A percentile compares a stretch with the other conserved stretches of the same genome.
phyloP scores from a whole-genome alignment of 2,113 vertebrate genomes.

The Tetrax tetrax region DNA sequence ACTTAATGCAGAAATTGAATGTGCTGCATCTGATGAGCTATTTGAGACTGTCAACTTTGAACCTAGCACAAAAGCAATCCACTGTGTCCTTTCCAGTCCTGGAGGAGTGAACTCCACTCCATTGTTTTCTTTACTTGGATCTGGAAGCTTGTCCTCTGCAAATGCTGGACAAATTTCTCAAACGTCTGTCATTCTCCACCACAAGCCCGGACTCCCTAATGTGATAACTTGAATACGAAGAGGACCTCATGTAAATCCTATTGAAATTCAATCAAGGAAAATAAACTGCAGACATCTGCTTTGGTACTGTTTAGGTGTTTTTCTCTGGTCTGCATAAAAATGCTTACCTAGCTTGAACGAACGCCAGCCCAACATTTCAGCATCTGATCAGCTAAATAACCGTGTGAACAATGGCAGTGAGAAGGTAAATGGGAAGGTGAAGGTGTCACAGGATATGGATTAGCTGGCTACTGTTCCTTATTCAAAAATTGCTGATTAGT shows the following conservation, averaged over 20 bases:
- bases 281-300: constrained; percentile 70
- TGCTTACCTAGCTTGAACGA: constrained; percentile 37
- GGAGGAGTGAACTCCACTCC: neutral
- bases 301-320: constrained; percentile 43
- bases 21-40: neutral
- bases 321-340: constrained; percentile 47
- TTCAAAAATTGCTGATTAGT: constrained; percentile 46
- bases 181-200: constrained; percentile 7
- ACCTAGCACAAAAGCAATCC: neutral
- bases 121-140: neutral
- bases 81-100: neutral
- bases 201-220: constrained; percentile 49
- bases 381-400: constrained; percentile 40
- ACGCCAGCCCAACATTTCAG: constrained; percentile 32
- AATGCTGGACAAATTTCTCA: neutral
- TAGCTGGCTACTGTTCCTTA: constrained; percentile 26
- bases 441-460: constrained; percentile 17
- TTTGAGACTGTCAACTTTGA: neutral
- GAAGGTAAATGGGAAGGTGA: constrained; percentile 49
- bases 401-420: constrained; percentile 13
- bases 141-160: neutral
- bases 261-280: constrained; percentile 70
- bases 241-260: constrained; percentile 60
- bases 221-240: constrained; percentile 59
- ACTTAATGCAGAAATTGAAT: neutral